Percentiles rank a stretch among this genome's conserved stretches.
Conservation (phyloP, 2,888 invertebrate genomes). For the Oconnorella tubifera region DNA sequence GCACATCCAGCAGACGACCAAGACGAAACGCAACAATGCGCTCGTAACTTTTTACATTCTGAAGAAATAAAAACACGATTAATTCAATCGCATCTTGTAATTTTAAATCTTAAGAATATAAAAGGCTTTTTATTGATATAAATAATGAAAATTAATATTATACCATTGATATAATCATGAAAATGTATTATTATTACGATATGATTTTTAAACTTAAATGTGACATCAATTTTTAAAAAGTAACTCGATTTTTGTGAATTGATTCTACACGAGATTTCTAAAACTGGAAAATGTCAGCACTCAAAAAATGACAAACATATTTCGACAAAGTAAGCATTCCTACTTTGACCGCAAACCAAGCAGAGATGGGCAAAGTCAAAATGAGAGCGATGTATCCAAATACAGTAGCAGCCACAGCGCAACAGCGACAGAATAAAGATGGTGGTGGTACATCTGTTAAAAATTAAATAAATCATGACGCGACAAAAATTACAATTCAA, state of each 20-base stretch:
- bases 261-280: no score
- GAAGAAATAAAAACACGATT: no score
- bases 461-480: no score
- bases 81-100: no score
- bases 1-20: slow-evolving; percentile 42
- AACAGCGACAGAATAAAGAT: slow-evolving; percentile 11
- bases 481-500: no score
- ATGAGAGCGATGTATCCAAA: slow-evolving; percentile 39
- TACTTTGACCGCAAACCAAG: slow-evolving; percentile 48
- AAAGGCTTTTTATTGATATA: background rate
- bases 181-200: no score
- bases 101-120: no score
- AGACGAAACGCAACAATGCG: slow-evolving; percentile 47
- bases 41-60: slow-evolving; percentile 46
- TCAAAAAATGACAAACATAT: background rate
- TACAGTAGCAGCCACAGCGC: slow-evolving; percentile 18
- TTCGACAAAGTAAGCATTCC: no score
- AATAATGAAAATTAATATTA: background rate
- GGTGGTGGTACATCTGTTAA: no score
- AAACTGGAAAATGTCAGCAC: background rate
- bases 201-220: no score
- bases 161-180: background rate
- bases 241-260: no score
- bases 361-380: slow-evolving; percentile 44
- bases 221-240: no score